phyloP scores from a whole-genome alignment of 2,797 vertebrate species.

The Sebastes aleutianus region DNA sequence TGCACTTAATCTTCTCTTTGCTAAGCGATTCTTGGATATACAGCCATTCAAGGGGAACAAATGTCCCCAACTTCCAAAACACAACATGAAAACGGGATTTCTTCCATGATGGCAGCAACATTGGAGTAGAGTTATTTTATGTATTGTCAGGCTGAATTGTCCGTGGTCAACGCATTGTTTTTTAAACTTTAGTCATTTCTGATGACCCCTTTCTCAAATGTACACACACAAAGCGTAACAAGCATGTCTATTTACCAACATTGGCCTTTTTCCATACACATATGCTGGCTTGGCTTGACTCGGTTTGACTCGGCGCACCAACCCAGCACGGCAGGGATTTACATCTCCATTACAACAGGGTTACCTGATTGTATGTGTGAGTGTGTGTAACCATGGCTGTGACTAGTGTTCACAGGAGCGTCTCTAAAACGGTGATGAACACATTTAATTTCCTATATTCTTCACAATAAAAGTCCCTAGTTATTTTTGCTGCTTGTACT shows the following conservation, averaged over 20 bases:
- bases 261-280: too few species aligned
- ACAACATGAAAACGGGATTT: conserved; percentile 36
- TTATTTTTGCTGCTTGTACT: too few species aligned
- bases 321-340: too few species aligned
- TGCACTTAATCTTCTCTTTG: conserved; percentile 83
- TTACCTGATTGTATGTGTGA: too few species aligned
- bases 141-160: not conserved
- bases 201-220: not conserved
- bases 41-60: conserved; percentile 59
- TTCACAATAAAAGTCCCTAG: too few species aligned
- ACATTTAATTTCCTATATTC: too few species aligned
- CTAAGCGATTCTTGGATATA: conserved; percentile 77
- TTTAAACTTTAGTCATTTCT: not conserved
- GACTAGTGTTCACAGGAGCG: too few species aligned
- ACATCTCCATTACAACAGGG: too few species aligned
- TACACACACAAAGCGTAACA: not conserved
- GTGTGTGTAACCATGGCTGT: too few species aligned
- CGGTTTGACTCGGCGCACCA: too few species aligned
- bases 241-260: not conserved
- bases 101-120: not conserved
- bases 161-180: not conserved
- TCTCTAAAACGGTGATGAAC: too few species aligned
- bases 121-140: not conserved
- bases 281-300: too few species aligned
- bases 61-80: conserved; percentile 58